Conservation (phyloP, 1,140 invertebrate genomes). For the Teleopsis dalmanni region DNA sequence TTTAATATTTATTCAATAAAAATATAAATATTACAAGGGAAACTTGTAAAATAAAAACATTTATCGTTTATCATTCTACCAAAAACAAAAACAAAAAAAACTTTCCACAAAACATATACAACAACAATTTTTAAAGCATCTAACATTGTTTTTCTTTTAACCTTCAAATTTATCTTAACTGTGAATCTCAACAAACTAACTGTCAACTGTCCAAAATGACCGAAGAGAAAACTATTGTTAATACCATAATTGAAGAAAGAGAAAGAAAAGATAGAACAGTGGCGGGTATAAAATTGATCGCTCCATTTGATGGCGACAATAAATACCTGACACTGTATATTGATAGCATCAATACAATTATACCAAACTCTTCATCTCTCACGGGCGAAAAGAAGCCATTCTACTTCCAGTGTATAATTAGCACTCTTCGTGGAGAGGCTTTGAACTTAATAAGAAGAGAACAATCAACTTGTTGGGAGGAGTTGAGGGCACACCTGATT, state of each 20-base stretch:
- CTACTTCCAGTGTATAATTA: constrained; percentile 4
- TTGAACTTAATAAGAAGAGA: constrained; percentile 7
- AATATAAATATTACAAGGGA: too few relatives aligned
- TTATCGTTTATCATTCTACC: too few relatives aligned
- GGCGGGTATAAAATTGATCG: background rate
- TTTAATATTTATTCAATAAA: too few relatives aligned
- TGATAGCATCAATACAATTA: background rate
- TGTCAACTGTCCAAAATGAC: too few relatives aligned
- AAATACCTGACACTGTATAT: background rate
- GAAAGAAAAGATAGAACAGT: background rate
- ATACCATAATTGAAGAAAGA: background rate
- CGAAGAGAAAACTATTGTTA: too few relatives aligned
- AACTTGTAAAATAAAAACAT: too few relatives aligned
- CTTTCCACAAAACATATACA: too few relatives aligned
- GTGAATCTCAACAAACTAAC: too few relatives aligned
- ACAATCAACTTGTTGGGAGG: constrained; percentile 1
- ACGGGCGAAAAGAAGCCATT: background rate
- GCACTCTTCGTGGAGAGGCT: constrained; percentile 1
- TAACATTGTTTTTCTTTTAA: too few relatives aligned
- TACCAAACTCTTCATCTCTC: background rate
- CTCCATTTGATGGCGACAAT: constrained; percentile 4
- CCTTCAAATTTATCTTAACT: too few relatives aligned
- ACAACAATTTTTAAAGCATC: too few relatives aligned
- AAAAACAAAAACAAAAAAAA: too few relatives aligned
- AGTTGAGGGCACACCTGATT: background rate